Evolutionary conservation across 2,797 vertebrate species (phyloP), one percentile per base, ranked within the genome.

Genomic region (Tokudaia tokunoshimensis): DNA sequence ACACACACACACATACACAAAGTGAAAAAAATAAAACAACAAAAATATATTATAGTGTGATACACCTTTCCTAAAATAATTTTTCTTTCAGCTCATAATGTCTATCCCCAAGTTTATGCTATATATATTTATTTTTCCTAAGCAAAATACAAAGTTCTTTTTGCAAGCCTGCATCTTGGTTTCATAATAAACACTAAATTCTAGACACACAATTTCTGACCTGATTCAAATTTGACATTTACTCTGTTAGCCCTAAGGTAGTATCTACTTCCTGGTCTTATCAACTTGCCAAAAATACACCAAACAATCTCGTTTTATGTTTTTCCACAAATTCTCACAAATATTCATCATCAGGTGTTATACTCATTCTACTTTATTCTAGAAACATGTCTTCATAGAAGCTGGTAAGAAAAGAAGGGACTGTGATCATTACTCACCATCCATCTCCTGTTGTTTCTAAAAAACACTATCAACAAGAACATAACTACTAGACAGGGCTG

Each of bases 171-270:
- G 0, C 24, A 75, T 70, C 12, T 57, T 96, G 52, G 85, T 94
- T 88, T 94, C 59, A 92, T 55, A 78, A 50, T 59, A 92, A 94
- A 92, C 15, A 92, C 14, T 55, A 1, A 78, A 80, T 63, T 47
- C 11, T 29, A 44, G 44, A 70, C 63, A 89, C 15, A 70, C 20
- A 83, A 92, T 89, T 59, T 83, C 24, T 90, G 41, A 93, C 37
- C 50, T 67, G 29, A 87, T 88, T 93, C 50, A 94, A 87, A 31
- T 80, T n/a, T 52, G 63, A 88, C 50, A 84, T 88, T 96, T 94
- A 87, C 41, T 87, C 86, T 94, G n/a, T 90, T 96, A 31, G 31
- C 55, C 57, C 19, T 57, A 93, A 84, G 44, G 74, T 91, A 34
- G 31, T 74, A 61, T 70, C 44, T 70, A 41, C 79, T 90, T 93